A percentile compares a stretch with the other conserved stretches of the same genome.
phyloP scores from a whole-genome alignment of 2,797 vertebrate genomes.

The Phrynocephalus guinanensis region DNA sequence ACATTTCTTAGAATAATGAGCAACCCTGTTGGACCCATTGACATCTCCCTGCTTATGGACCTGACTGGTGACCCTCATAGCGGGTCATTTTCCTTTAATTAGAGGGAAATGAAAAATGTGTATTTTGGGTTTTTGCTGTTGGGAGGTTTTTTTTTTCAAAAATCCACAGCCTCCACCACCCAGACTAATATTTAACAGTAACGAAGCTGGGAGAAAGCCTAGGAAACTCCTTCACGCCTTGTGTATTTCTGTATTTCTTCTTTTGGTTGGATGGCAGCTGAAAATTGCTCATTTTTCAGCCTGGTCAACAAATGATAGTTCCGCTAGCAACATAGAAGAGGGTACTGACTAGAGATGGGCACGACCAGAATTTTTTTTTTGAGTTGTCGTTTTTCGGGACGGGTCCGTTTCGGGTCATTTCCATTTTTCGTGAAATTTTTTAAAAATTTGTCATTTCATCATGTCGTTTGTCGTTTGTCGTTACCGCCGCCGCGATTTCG shows the following conservation, averaged over 20 bases:
- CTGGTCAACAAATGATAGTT: not conserved
- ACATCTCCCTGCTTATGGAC: too few species aligned
- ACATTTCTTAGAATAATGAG: too few species aligned
- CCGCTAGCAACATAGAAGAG: not conserved
- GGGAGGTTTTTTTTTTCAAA: not conserved
- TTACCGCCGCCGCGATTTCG: too few species aligned
- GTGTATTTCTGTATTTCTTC: not conserved
- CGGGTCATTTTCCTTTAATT: slow-evolving; percentile 9
- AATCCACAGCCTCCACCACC: not conserved
- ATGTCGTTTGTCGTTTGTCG: too few species aligned
- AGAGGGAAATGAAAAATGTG: not conserved
- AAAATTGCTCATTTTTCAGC: not conserved
- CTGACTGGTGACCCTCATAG: not conserved
- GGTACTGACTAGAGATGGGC: too few species aligned
- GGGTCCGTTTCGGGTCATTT: too few species aligned
- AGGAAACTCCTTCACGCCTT: not conserved
- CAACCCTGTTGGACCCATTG: too few species aligned
- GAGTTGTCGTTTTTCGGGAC: too few species aligned
- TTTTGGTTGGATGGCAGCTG: not conserved
- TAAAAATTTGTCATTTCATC: too few species aligned
- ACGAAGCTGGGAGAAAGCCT: slow-evolving; percentile 21
- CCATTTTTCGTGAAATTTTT: too few species aligned
- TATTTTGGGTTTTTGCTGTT: not conserved
- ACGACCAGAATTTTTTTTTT: too few species aligned
- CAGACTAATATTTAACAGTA: slow-evolving; percentile 8